Evolutionary conservation across 2,888 invertebrate species (phyloP).

Genomic region (Phaedon cochleariae): DNA sequence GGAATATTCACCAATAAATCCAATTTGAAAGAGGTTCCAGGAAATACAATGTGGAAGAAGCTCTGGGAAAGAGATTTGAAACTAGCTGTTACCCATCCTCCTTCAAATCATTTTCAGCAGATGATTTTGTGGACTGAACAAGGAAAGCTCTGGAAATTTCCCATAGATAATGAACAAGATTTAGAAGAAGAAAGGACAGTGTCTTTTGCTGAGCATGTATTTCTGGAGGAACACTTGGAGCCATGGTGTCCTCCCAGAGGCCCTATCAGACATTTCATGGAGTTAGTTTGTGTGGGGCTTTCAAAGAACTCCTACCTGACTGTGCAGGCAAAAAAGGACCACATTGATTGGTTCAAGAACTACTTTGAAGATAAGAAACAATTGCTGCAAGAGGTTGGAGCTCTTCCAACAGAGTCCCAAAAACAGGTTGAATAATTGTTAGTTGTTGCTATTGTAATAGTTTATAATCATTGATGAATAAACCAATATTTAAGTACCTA

Average conservation of each 20-base stretch:
- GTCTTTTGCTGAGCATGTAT: constrained; percentile 94
- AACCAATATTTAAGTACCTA: not conserved
- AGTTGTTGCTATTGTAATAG: constrained; percentile 8
- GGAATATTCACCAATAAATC: constrained; percentile 69
- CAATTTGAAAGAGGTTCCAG: constrained; percentile 55
- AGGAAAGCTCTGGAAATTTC: constrained; percentile 96
- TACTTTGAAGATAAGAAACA: constrained; percentile 86
- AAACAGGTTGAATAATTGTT: constrained; percentile 19
- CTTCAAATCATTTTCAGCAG: constrained; percentile 91
- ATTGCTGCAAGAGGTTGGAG: constrained; percentile 73
- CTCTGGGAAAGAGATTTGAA: constrained; percentile 74
- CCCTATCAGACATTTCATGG: constrained; percentile 97
- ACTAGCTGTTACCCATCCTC: constrained; percentile 74
- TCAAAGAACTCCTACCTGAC: constrained; percentile 94
- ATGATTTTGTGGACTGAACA: constrained; percentile 93
- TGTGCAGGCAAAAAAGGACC: constrained; percentile 85
- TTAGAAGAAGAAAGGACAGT: constrained; percentile 72
- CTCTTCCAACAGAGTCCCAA: constrained; percentile 57
- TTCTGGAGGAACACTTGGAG: constrained; percentile 85
- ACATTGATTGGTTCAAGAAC: constrained; percentile 90
- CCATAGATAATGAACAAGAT: constrained; percentile 96
- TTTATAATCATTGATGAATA: not conserved
- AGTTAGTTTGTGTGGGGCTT: constrained; percentile 90
- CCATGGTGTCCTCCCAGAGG: constrained; percentile 91
- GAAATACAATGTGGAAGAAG: constrained; percentile 72